phyloP scores from a whole-genome alignment of 1,140 invertebrate genomes.

The Rhysida immarginata region DNA sequence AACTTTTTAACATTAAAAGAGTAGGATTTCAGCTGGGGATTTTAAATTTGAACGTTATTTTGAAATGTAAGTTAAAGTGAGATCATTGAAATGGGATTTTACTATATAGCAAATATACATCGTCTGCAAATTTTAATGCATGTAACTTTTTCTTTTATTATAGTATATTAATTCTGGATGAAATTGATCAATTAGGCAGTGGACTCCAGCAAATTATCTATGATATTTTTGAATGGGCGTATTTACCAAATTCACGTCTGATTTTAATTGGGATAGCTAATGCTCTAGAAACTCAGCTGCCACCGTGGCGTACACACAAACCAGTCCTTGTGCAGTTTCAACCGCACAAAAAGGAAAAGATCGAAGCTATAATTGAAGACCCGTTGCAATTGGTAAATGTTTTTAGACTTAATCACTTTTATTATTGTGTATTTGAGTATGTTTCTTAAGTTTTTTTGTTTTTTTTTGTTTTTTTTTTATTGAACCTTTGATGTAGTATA shows the following conservation, averaged over 20 bases:
- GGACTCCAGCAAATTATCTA: conserved; percentile 78
- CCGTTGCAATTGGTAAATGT: conserved; percentile 51
- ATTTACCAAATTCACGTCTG: conserved; percentile 46
- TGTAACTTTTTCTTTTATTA: conserved; percentile 31
- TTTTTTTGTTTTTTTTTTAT: too few relatives aligned
- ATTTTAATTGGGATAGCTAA: conserved; percentile 89
- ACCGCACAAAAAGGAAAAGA: conserved; percentile 81
- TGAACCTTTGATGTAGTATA: conserved; percentile 7
- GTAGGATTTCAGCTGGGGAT: too few relatives aligned
- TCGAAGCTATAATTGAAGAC: conserved; percentile 65
- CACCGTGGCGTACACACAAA: not conserved
- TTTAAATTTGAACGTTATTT: not conserved
- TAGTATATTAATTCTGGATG: conserved; percentile 77
- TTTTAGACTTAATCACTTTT: too few relatives aligned
- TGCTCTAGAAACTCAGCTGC: conserved; percentile 72
- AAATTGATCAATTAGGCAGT: conserved; percentile 80
- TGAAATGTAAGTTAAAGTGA: not conserved
- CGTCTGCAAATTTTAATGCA: too few relatives aligned
- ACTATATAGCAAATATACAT: not conserved
- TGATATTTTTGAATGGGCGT: conserved; percentile 85
- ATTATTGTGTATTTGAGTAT: too few relatives aligned
- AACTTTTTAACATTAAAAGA: too few relatives aligned
- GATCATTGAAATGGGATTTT: not conserved
- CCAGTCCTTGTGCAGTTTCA: conserved; percentile 55
- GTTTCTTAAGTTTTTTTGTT: too few relatives aligned